A percentile compares a stretch with the other conserved stretches of the same genome.
These are phyloP conservation scores for Zosterops pallidus DNA, from an alignment of 2,113 vertebrate species.

Conservation along the genomic window DNA sequence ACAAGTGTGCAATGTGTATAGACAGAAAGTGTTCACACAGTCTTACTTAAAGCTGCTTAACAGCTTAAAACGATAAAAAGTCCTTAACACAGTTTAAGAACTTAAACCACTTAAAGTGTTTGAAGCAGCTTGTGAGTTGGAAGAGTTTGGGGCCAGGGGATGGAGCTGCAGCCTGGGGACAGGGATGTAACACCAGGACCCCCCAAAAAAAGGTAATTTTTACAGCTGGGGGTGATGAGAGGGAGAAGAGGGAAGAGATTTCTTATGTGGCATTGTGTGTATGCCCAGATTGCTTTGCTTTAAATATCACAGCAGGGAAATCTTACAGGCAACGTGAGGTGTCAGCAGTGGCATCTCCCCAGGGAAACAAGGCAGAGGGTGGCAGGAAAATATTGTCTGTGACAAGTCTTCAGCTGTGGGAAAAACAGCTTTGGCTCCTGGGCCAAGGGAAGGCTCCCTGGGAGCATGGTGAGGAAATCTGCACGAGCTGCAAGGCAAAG, in stretches of 20 bases:
- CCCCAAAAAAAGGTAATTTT: too few species aligned
- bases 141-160: not conserved
- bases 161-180: not conserved
- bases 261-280: not conserved
- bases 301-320: not conserved
- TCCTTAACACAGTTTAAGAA: slow-evolving; percentile 53
- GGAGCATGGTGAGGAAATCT: not conserved
- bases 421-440: not conserved
- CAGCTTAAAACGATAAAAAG: slow-evolving; percentile 60
- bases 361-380: not conserved
- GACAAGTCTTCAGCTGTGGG: not conserved
- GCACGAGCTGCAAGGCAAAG: not conserved
- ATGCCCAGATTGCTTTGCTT: not conserved
- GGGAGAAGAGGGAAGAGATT: not conserved
- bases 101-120: slow-evolving; percentile 61
- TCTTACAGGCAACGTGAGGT: not conserved
- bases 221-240: not conserved
- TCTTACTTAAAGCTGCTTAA: slow-evolving; percentile 58
- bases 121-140: not conserved
- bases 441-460: not conserved
- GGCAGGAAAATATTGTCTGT: not conserved
- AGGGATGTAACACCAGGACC: fast-evolving
- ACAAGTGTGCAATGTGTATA: not conserved
- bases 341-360: not conserved
- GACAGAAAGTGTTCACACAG: not conserved